phyloP scores from a whole-genome alignment of 2,888 invertebrate species.

The Stramonita haemastoma region DNA sequence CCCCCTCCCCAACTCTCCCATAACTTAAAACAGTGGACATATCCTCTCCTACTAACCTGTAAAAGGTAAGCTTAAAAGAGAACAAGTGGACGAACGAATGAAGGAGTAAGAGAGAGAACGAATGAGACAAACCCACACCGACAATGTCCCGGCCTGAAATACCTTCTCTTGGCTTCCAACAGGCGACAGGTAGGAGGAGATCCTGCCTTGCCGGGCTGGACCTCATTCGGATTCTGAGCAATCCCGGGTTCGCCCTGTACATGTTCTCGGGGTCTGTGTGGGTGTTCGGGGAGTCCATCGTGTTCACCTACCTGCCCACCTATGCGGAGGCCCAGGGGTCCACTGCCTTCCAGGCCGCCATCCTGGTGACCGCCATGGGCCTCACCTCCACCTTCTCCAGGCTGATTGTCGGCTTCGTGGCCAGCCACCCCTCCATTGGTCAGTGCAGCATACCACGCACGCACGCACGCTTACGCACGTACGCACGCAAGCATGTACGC shows the following conservation, averaged over 20 bases:
- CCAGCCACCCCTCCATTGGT: constrained; percentile 44
- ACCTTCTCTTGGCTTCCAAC: neutral
- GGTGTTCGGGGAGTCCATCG: constrained; percentile 45
- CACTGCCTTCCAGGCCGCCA: constrained; percentile 42
- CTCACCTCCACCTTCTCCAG: constrained; percentile 46
- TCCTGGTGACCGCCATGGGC: constrained; percentile 47
- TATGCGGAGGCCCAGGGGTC: constrained; percentile 46
- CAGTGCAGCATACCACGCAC: neutral
- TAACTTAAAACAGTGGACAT: too few relatives aligned
- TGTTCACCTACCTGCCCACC: constrained; percentile 48
- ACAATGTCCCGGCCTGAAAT: neutral
- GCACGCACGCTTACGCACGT: too few relatives aligned
- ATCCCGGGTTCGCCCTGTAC: constrained; percentile 40
- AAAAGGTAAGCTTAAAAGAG: neutral
- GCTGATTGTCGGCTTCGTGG: constrained; percentile 47
- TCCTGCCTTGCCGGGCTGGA: neutral
- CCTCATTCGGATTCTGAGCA: constrained; percentile 13
- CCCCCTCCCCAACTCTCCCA: too few relatives aligned
- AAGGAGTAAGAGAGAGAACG: neutral
- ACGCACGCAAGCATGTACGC: too few relatives aligned
- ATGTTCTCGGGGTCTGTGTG: constrained; percentile 43
- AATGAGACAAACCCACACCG: neutral
- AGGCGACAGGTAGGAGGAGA: neutral
- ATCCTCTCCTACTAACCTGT: neutral
- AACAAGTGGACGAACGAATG: neutral